Base-by-base conservation (phyloP, 2,888 invertebrate genomes). In the Monopis laevigella region DNA sequence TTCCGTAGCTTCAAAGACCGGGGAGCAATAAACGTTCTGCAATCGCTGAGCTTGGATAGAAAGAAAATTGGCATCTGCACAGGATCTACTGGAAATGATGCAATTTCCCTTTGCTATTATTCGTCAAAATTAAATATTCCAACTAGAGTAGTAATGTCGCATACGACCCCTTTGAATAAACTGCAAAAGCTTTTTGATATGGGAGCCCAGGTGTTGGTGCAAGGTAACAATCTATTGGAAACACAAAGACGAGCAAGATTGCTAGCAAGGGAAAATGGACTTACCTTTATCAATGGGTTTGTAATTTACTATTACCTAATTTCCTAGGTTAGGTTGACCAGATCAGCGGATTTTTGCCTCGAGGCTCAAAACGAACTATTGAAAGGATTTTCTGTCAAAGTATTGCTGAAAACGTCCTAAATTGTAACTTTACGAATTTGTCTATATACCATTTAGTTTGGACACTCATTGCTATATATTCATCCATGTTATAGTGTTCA, bases 31-130 rank as follows among this genome's bases (percentile, higher is more conserved):
- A 87, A 87, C 56, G 83, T 83, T 1, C 65, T 90, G 18, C 62
- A 84, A 51, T 78, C 80, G 61, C 59, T 90, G 36, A 58, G 81
- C 2, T 48, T 66, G 46, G 84, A 86, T 40, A 83, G 87, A 58
- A 84, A 82, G 55, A 73, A 74, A 49, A 62, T 65, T 4, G 90
- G 90, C 3, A 84, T 90, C 1, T 84, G 88, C 19, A 81, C 88
- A 8, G 88, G 88, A 0, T 88, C 88, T 4, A 78, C 87, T 8
- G 90, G 90, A 0, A 90, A 91, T 58, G 89, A 88, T 55, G 89
- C 88, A 0, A 63, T 85, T 27, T 86, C 87, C 1, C 59, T 90
- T 26, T 82, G 86, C 44, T 88, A 85, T 58, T 86, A 89, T 54
- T 88, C 87, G 0, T 59, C 74, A 28, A 77, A 82, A 44, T 65